phyloP scores from a whole-genome alignment of 2,888 invertebrate genomes.

The Drosophila gaucha region DNA sequence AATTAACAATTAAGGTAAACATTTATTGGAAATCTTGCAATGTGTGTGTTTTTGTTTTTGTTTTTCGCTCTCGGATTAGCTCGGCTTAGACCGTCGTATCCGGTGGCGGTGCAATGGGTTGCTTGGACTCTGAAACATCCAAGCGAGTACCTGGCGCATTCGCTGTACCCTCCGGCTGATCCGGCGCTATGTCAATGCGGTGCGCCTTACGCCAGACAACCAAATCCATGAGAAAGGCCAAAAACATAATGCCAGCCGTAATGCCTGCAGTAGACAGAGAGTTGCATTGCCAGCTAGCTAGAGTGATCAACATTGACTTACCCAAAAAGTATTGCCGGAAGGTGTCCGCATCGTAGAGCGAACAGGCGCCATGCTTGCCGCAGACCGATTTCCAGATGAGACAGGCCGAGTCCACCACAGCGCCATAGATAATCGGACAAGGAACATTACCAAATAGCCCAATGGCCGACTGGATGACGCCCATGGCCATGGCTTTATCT shows the following conservation, averaged over 20 bases:
- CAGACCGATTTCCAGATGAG: slow-evolving; percentile 94
- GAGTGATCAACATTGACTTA: slow-evolving; percentile 85
- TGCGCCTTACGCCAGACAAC: slow-evolving; percentile 95
- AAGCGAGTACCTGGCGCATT: slow-evolving; percentile 46
- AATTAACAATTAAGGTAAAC: slow-evolving; percentile 80
- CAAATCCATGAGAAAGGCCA: slow-evolving; percentile 95
- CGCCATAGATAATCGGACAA: slow-evolving; percentile 97
- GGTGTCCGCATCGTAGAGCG: slow-evolving; percentile 93
- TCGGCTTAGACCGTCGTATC: slow-evolving; percentile 81
- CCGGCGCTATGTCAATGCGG: slow-evolving; percentile 90
- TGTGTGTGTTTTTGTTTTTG: slow-evolving; percentile 35
- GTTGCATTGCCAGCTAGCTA: neutral
- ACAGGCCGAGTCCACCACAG: slow-evolving; percentile 96
- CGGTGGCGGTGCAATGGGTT: slow-evolving; percentile 76
- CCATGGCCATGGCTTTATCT: slow-evolving; percentile 97
- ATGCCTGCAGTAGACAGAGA: slow-evolving; percentile 87
- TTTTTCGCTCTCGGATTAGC: neutral
- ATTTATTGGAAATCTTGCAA: slow-evolving; percentile 76
- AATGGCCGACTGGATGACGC: slow-evolving; percentile 96
- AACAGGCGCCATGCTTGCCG: slow-evolving; percentile 93
- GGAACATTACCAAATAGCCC: slow-evolving; percentile 97
- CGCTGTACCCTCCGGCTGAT: slow-evolving; percentile 70
- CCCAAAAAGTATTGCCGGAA: slow-evolving; percentile 94
- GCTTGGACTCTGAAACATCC: slow-evolving; percentile 77
- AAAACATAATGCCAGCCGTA: slow-evolving; percentile 93